Conservation (phyloP, 2,797 vertebrate genomes). For the Molossus molossus region DNA sequence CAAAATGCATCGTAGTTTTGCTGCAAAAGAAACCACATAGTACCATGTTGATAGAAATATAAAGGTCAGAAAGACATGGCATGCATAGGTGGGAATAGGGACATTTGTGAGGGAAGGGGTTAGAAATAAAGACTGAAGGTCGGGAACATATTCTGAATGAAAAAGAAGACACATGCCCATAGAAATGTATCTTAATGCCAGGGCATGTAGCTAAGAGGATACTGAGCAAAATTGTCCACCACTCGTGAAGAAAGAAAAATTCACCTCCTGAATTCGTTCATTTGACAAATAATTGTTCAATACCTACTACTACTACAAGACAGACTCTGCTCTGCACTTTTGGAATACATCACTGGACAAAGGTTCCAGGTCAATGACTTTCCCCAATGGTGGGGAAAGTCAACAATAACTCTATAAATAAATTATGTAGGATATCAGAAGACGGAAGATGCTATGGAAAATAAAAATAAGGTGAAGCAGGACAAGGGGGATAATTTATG, state of each 20-base stretch:
- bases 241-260: neutral
- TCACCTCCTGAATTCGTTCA: neutral
- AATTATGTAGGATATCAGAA: neutral
- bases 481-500: neutral
- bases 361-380: neutral
- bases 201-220: neutral
- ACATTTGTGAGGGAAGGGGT: too few relatives aligned
- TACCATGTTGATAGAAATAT: neutral
- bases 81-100: accelerated
- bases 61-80: neutral
- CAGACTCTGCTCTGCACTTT: neutral
- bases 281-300: neutral
- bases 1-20: neutral
- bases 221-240: neutral
- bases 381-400: neutral
- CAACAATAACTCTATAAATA: neutral
- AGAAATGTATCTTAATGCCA: neutral
- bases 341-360: neutral
- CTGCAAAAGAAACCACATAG: accelerated
- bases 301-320: neutral
- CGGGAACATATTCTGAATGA: neutral
- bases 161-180: neutral
- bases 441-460: neutral
- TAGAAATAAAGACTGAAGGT: neutral
- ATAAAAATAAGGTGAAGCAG: neutral